Base-by-base conservation (phyloP, 2,113 vertebrate species). In the Pseudopipra pipra region DNA sequence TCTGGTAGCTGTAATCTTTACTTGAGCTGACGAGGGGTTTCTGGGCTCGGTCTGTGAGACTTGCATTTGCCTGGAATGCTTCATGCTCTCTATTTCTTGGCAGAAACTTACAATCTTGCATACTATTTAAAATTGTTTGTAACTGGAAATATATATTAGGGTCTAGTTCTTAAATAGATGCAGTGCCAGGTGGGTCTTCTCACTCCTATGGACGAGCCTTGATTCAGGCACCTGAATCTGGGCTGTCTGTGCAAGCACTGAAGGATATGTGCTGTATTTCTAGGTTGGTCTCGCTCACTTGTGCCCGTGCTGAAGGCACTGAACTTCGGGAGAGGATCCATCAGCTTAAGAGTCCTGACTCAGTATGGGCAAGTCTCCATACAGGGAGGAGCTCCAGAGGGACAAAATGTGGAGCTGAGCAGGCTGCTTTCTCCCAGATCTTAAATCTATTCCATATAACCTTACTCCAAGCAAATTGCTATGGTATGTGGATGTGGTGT, bases 1-100 rank as follows among this genome's bases (percentile, higher is more conserved):
- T 89, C 61, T 79, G 43, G 58, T 85, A 54, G 46, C 31, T 85
- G 37, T 82, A 76, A 83, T 76, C n/a, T 87, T 91, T 44, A 30
- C 58, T 93, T 37, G 25, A 66, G 41, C 70, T 54, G n/a, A 73
- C 0, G 3, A 18, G 43, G 5, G 8, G 10, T 80, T 76, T 92
- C 67, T 80, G 47, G 67, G 31, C 31, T 76, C 25, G 19, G 25
- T 62, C 43, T 80, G 18, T 58, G 82, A 70, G 20, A 62, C 18
- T 85, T 9, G 1, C 12, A 43, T 76, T 67, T 76, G 41, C 58
- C 44, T 83, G 49, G 47, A 85, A 83, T 85, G 51, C n/a, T 80
- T 84, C 65, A 66, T 90, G n/a, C 33, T 51, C 31, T 58, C 13
- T 58, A 0, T 74, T 94, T 85, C 67, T 62, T 80, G 56, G 47